Percentiles rank a stretch among this genome's conserved stretches.
phyloP scores from a whole-genome alignment of 2,888 invertebrate species.

The Drosophila parthenogenetica region DNA sequence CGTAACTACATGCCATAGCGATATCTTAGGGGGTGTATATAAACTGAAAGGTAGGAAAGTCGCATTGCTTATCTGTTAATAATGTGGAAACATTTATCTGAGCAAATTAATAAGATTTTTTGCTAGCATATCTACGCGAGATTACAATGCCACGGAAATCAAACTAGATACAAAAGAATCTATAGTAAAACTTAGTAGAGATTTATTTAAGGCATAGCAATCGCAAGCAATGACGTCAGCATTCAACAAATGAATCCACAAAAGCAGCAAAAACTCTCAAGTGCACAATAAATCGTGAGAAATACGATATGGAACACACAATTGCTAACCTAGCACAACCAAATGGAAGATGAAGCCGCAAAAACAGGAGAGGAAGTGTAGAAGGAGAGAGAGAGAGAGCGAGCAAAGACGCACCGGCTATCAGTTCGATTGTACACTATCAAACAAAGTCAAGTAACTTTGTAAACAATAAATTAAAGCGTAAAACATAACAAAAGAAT shows the following conservation, averaged over 20 bases:
- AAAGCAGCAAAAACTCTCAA: not conserved
- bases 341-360: not conserved
- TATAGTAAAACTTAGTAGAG: not conserved
- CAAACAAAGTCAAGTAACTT: slow-evolving; percentile 23
- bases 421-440: slow-evolving; percentile 26
- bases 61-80: slow-evolving; percentile 47
- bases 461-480: slow-evolving; percentile 27
- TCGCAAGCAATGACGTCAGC: slow-evolving; percentile 1
- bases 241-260: slow-evolving; percentile 9
- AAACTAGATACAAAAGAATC: slow-evolving; percentile 2
- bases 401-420: slow-evolving; percentile 7
- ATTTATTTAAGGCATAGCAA: not conserved
- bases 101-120: slow-evolving; percentile 48
- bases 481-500: slow-evolving; percentile 3
- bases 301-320: not conserved
- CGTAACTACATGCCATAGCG: slow-evolving; percentile 1
- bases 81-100: slow-evolving; percentile 1
- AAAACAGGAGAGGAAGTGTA: not conserved
- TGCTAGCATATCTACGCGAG: slow-evolving; percentile 47
- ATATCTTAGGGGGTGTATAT: not conserved
- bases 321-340: slow-evolving; percentile 48
- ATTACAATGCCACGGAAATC: slow-evolving; percentile 61
- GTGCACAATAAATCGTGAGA: slow-evolving; percentile 1
- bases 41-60: not conserved
- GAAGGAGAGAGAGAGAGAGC: not conserved